phyloP scores from a whole-genome alignment of 1,140 invertebrate genomes.

The Aphelenchoides besseyi region DNA sequence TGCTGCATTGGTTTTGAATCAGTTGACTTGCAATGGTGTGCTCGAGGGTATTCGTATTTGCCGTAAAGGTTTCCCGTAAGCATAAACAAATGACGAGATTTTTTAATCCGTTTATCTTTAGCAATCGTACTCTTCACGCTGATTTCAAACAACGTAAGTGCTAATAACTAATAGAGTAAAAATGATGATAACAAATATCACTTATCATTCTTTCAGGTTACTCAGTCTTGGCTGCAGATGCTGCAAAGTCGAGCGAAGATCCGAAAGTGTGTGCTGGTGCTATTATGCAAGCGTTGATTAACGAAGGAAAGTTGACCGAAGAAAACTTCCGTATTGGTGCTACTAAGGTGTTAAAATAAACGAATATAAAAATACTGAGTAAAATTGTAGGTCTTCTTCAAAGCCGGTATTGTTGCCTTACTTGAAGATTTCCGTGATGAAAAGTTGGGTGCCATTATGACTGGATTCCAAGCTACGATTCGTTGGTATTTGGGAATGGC shows the following conservation, averaged over 20 bases:
- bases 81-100: constrained; percentile 67
- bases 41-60: constrained; percentile 99
- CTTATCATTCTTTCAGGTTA: constrained; percentile 85
- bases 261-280: constrained; percentile 57
- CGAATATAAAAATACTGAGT: neutral
- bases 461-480: constrained; percentile 79
- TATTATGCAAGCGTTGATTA: constrained; percentile 53
- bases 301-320: constrained; percentile 54
- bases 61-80: constrained; percentile 93
- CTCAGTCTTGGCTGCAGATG: constrained; percentile 55
- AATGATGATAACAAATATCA: neutral
- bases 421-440: constrained; percentile 95
- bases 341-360: constrained; percentile 66
- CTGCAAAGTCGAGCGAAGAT: constrained; percentile 56
- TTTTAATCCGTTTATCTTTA: constrained; percentile 4
- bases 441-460: constrained; percentile 91
- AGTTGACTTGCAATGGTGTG: constrained; percentile 99
- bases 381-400: constrained; percentile 89
- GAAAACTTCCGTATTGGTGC: constrained; percentile 59
- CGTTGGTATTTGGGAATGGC: constrained; percentile 54
- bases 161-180: too few species aligned
- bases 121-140: constrained; percentile 68
- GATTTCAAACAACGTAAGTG: constrained; percentile 96
- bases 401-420: constrained; percentile 97
- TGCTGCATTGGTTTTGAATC: constrained; percentile 57